Percentiles rank a stretch among this genome's conserved stretches.
Evolutionary conservation across 2,888 invertebrate species (phyloP).

Genomic region (Dichetophora obliterata): DNA sequence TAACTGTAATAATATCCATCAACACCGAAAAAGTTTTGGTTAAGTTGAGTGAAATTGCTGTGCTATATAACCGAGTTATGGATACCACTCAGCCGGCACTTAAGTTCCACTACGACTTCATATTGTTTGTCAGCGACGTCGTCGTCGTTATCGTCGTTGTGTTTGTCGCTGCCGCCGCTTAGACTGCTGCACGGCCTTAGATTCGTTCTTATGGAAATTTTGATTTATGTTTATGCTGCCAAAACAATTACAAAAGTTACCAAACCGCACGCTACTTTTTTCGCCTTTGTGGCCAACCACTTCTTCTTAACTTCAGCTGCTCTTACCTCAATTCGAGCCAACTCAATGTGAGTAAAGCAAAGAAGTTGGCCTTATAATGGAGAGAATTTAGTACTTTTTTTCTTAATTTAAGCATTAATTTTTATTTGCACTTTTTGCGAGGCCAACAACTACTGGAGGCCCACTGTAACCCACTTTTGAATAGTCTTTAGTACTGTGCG

Average conservation of each 20-base stretch:
- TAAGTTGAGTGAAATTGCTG: background rate
- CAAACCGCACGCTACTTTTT: constrained; percentile 7
- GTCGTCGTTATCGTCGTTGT: background rate
- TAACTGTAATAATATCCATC: constrained; percentile 8
- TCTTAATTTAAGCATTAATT: background rate
- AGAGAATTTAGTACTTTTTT: background rate
- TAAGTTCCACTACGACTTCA: background rate
- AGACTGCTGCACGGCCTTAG: background rate
- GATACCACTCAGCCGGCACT: background rate
- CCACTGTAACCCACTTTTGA: constrained; percentile 1
- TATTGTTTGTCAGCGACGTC: background rate
- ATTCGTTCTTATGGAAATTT: constrained; percentile 25
- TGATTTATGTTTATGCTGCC: constrained; percentile 36
- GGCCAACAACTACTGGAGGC: background rate
- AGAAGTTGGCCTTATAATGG: background rate
- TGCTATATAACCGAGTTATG: constrained; percentile 1
- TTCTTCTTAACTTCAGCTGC: background rate
- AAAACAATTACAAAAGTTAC: constrained; percentile 39
- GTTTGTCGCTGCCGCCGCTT: background rate
- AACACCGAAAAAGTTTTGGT: background rate
- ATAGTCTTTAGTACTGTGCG: background rate
- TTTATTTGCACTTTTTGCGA: background rate
- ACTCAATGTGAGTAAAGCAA: background rate
- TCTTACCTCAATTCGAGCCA: background rate
- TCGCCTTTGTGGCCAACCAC: background rate